phyloP scores from a whole-genome alignment of 1,140 invertebrate genomes.

The Drosophila melanica region DNA sequence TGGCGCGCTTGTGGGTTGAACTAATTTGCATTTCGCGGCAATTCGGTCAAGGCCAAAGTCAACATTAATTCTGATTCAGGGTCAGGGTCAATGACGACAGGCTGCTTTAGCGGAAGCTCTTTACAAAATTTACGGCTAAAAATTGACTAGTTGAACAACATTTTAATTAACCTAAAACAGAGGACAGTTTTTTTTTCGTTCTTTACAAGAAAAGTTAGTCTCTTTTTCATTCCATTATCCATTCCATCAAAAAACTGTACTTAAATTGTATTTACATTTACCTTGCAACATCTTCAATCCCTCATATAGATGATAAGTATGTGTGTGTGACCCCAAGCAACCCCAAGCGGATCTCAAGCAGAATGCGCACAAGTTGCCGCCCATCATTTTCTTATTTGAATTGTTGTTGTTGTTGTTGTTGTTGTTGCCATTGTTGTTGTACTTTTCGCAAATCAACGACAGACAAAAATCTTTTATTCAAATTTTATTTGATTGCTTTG shows the following conservation, averaged over 20 bases:
- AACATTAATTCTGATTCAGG: slow-evolving; percentile 61
- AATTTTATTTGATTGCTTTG: slow-evolving; percentile 83
- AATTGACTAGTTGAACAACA: background rate
- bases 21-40: slow-evolving; percentile 73
- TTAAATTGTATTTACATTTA: slow-evolving; percentile 55
- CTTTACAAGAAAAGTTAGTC: background rate
- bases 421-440: slow-evolving; percentile 42
- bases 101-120: background rate
- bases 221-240: too few relatives aligned
- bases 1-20: slow-evolving; percentile 33
- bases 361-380: slow-evolving; percentile 73
- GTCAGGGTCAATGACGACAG: slow-evolving; percentile 44
- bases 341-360: slow-evolving; percentile 11
- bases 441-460: slow-evolving; percentile 78
- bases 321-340: slow-evolving; percentile 16
- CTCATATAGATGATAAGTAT: background rate
- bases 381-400: slow-evolving; percentile 60
- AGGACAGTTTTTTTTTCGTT: slow-evolving; percentile 20
- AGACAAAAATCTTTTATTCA: slow-evolving; percentile 83
- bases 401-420: slow-evolving; percentile 31
- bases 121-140: slow-evolving; percentile 18
- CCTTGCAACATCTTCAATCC: slow-evolving; percentile 8
- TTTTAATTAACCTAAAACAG: slow-evolving; percentile 2
- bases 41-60: slow-evolving; percentile 68
- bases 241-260: slow-evolving; percentile 7